Evolutionary conservation across 2,888 invertebrate genomes (phyloP), one percentile per base, ranked within the genome.

Genomic region (Caradrina clavipalpis): DNA sequence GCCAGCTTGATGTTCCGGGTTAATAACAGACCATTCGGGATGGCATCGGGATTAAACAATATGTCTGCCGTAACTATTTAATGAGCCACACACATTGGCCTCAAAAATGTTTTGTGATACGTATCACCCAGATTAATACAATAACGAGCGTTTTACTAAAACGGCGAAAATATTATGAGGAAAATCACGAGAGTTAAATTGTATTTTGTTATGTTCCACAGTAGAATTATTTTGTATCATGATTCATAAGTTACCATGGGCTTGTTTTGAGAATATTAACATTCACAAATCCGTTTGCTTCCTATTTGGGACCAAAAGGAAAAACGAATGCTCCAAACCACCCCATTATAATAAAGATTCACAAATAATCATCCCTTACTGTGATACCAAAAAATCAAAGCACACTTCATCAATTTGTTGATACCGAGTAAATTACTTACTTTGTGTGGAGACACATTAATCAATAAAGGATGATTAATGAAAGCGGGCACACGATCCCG

Each of bases 401-500:
- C 84, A 74, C 75, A 86, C 87, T 89, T 89, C 89, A 92, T 92
- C 88, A 92, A 89, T 91, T 85, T 87, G 87, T 89, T 89, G 88
- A 88, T 89, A 78, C 82, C 79, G 87, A 90, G 90, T 92, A 91
- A 92, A 92, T 93, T 92, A 91, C 89, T 91, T 92, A 94, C 91
- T 94, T 94, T 93, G 91, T 91, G 89, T 84, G 91, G 89, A 87
- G 92, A 95, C 93, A 94, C 93, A 95, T 95, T 95, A 95, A 96
- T 95, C 95, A 95, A 95, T 95, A 92, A 88, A 89, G 92, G 89
- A 93, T 96, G 95, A 96, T 96, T 95, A 95, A 96, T 96, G 95
- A 87, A 86, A 89, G 91, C 88, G 82, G 86, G 89, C 91, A 85
- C 88, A 89, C 90, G 91, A 92, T 92, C 91, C 86, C 91, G 92